Conservation (phyloP, 2,797 vertebrate genomes). For the Coilia nasus region DNA sequence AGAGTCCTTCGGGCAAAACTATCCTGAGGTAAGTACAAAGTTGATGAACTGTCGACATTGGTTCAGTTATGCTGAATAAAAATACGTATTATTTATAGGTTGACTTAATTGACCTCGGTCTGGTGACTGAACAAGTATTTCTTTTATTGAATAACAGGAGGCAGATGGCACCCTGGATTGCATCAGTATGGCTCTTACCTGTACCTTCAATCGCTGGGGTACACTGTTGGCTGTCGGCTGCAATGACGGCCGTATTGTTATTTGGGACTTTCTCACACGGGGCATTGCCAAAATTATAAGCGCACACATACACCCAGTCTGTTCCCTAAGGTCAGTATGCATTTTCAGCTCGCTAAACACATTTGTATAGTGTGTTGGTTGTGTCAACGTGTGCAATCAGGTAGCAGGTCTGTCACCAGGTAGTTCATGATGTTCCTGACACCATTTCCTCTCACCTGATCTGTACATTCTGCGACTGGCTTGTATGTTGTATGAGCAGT, state of each 20-base stretch:
- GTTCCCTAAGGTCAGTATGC: slow-evolving; percentile 87
- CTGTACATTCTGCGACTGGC: background rate
- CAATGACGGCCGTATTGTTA: slow-evolving; percentile 96
- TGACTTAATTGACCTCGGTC: background rate
- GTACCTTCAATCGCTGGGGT: slow-evolving; percentile 99
- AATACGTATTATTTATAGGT: background rate
- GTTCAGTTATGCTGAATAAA: background rate
- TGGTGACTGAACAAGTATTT: background rate
- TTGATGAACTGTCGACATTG: background rate
- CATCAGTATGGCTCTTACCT: slow-evolving; percentile 98
- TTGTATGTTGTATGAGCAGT: slow-evolving; percentile 60
- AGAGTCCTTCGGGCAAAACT: slow-evolving; percentile 99
- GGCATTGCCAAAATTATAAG: slow-evolving; percentile 98
- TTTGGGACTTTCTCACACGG: slow-evolving; percentile 97
- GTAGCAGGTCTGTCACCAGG: background rate
- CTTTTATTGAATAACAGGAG: slow-evolving; percentile 75
- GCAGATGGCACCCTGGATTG: slow-evolving; percentile 98
- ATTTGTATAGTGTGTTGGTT: background rate
- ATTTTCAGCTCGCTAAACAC: background rate
- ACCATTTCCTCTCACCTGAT: background rate
- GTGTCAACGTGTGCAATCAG: background rate
- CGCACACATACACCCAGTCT: slow-evolving; percentile 96
- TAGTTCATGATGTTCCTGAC: background rate
- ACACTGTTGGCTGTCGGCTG: slow-evolving; percentile 95
- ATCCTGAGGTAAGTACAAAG: slow-evolving; percentile 87